Base-by-base conservation (phyloP, 1,140 invertebrate species). In the Zaprionus inermis region DNA sequence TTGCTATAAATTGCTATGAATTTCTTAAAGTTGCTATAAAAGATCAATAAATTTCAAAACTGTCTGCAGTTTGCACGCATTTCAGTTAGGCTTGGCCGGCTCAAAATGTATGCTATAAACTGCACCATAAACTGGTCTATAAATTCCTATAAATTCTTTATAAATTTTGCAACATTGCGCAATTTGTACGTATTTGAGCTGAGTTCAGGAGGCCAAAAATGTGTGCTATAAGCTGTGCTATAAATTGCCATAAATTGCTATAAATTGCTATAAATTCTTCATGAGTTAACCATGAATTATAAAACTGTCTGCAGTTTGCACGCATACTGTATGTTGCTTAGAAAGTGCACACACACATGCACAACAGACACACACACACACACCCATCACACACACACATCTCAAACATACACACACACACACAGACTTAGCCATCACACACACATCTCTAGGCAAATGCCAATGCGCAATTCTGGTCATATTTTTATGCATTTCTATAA, bases 401-500 rank as follows among this genome's bases (percentile, higher is more conserved):
- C 60, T 57, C 30, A 30, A 38, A 49, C 38, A 71, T 5, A 71
- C 22, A 57, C 7, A n/a, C 30, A 51, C n/a, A 44, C 22, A n/a
- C 30, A 51, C 11, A 44, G 22, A 49, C 4, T 6, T n/a, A n/a
- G n/a, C n/a, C n/a, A n/a, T 6, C 16, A 51, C 16, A 63, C 16
- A 52, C 3, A 34, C n/a, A 18, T 16, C 73, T 76, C 30, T 71
- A 66, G 51, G 58, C 67, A 72, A 71, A 75, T 68, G 60, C 46
- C 65, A 67, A 30, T 55, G 68, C 46, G 24, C 24, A 54, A 32
- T 36, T 11, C 59, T 54, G 76, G 44, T 64, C 83, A 88, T 89
- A 89, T 88, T 81, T 88, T 84, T 80, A 86, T 89, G 86, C 77
- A 89, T 81, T 88, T 88, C 81, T 79, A 88, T 88, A 88, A 88